Conservation (phyloP, 2,113 vertebrate genomes). For the Reinhardtius hippoglossoides region DNA sequence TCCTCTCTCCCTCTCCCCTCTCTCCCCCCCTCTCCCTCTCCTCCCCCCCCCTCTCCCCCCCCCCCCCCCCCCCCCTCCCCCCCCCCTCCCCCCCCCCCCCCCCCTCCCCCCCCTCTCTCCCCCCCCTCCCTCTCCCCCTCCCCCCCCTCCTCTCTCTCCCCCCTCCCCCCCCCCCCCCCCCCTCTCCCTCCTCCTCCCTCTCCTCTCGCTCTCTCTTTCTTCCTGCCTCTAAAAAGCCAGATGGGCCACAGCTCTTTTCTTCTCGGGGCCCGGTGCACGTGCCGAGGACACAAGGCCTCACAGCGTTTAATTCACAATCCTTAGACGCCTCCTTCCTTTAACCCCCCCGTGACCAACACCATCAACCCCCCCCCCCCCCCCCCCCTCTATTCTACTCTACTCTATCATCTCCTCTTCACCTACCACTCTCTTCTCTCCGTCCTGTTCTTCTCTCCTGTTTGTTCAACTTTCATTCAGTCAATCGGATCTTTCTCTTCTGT, state of each 20-base stretch:
- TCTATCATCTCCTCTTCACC: conserved; percentile 44
- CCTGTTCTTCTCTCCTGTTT: conserved; percentile 1
- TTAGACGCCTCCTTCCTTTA: conserved; percentile 70
- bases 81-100: conserved; percentile 24
- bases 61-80: no score
- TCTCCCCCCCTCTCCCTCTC: not conserved
- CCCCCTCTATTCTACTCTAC: conserved; percentile 39
- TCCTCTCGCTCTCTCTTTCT: conserved; percentile 6
- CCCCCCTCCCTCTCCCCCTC: not conserved
- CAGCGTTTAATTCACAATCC: conserved; percentile 79
- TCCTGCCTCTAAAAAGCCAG: conserved; percentile 68
- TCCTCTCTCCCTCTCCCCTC: not conserved
- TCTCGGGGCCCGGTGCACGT: conserved; percentile 76
- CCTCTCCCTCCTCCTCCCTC: not conserved
- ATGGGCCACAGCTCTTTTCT: conserved; percentile 77
- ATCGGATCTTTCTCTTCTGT: not conserved
- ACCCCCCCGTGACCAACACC: conserved; percentile 63
- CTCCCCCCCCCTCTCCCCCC: no score
- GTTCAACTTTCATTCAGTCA: not conserved
- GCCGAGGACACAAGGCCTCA: conserved; percentile 80
- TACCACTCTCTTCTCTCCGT: not conserved
- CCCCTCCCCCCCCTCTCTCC: conserved; percentile 6
- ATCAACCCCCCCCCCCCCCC: conserved; percentile 22
- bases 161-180: no score
- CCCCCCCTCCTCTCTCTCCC: conserved; percentile 13